Evolutionary conservation across 1,140 invertebrate species (phyloP), one percentile per base, ranked within the genome.

Genomic region (Hylaeus anthracinus): DNA sequence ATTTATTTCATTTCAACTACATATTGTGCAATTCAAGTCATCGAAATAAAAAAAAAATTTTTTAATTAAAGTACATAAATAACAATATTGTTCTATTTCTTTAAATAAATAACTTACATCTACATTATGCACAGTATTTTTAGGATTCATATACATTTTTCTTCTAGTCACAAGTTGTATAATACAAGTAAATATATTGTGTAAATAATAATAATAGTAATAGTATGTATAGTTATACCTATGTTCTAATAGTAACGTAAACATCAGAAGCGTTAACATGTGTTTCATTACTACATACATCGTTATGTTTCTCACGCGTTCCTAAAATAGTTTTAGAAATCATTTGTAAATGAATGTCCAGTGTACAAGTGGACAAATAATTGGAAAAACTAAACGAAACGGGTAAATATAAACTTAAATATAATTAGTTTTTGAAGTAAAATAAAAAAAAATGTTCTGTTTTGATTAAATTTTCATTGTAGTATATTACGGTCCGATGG

Each of bases 1-100:
- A n/a, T 73, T 79, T 73, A 79, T 79, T 79, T 73, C 26, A 66
- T 14, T 65, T 73, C n/a, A 14, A 55, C 63, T 79, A 79, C 1
- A 9, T 63, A 73, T 65, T 53, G 26, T 58, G 43, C 37, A 79
- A 56, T 43, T 66, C n/a, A 58, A 53, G 1, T 51, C 14, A 15
- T 73, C n/a, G n/a, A 65, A 73, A 73, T 15, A 65, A 70, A 65
- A 51, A 70, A 53, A 67, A 53, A 51, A 14, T 26, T 53, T 26
- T 26, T 26, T 5, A 65, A 56, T 26, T 41, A 39, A n/a, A 73
- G 26, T 56, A 75, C 55, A 66, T 65, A 73, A 72, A 55, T n/a
- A 41, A 51, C 39, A 41, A 63, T 37, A 53, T 78, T 63, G 15
- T 77, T 71, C 67, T n/a, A 53, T 10, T 58, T 8, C 48, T 65